Base-by-base conservation (phyloP, 2,797 vertebrate species). In the Nothura maculosa region DNA sequence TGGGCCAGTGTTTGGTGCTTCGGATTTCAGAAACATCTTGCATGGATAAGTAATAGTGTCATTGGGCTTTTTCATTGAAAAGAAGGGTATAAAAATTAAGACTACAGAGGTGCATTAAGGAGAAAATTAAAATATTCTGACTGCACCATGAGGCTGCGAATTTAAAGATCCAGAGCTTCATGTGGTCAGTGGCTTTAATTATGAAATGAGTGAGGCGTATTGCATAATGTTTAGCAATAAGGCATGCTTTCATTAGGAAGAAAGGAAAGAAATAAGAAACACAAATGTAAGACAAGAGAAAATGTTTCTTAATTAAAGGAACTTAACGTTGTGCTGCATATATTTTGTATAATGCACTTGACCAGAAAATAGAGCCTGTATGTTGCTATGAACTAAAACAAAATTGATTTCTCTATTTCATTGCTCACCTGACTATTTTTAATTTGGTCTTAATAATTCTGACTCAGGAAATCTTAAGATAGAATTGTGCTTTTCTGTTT, bases 391-490 rank as follows among this genome's bases (percentile, higher is more conserved):
- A 87, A 85, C 87, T 72, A 76, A 12, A 79, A n/a, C 38, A 24
- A 66, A 42, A 36, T 36, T 42, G 10, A 83, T 43, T 38, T 87
- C 69, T 85, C 36, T 90, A 4, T 87, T 93, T 94, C 63, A 67
- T 28, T 97, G 93, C 58, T 94, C 96, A 93, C 48, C 84, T 92
- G 84, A 74, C 85, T 96, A 62, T 95, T 80, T 96, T 96, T 97
- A 95, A 97, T 96, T 95, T 97, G 77, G 64, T 94, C 73, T 93
- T 94, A 87, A 95, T 92, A 95, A 83, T 61, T 95, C 96, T 95
- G 72, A 92, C 87, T 95, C 94, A 95, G 96, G 79, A 98, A 97
- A 97, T 97, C 97, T 97, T 97, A 97, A 97, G 93, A 79, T 75
- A 77, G 81, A 85, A 75, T 94, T 95, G 76, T 87, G 50, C 43